These are phyloP conservation scores for Hypanus sabinus DNA, from an alignment of 2,113 vertebrate genomes.

Conservation along the genomic window DNA sequence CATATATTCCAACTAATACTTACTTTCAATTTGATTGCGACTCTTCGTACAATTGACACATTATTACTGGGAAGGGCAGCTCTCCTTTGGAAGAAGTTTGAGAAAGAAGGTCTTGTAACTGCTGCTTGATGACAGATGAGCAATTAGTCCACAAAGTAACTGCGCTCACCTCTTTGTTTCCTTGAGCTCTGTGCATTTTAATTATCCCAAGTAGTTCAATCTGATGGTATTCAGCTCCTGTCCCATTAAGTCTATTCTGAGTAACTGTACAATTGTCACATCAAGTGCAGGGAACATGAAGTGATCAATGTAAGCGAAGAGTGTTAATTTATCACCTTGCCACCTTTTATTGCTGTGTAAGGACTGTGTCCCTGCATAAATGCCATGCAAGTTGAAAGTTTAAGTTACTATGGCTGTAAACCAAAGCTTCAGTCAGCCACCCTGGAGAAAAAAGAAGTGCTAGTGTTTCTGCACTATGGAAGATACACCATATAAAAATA, in stretches of 20 bases:
- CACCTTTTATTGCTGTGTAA: conserved; percentile 72
- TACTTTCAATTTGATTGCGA: neutral
- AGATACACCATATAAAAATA: neutral
- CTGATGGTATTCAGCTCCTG: conserved; percentile 67
- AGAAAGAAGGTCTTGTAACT: conserved; percentile 33
- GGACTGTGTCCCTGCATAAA: conserved; percentile 53
- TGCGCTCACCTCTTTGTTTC: conserved; percentile 9
- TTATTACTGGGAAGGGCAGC: neutral
- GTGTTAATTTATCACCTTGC: conserved; percentile 97
- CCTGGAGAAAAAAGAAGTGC: conserved; percentile 6
- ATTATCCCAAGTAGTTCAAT: conserved; percentile 41
- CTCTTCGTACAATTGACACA: neutral
- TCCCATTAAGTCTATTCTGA: conserved; percentile 82
- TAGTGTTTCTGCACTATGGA: neutral
- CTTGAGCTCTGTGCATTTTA: conserved; percentile 26
- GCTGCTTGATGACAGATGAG: conserved; percentile 17
- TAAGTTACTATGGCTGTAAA: conserved; percentile 36
- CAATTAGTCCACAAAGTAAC: conserved; percentile 29
- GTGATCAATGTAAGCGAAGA: conserved; percentile 96
- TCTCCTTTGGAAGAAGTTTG: conserved; percentile 17
- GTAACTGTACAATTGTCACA: conserved; percentile 84
- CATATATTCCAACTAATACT: neutral
- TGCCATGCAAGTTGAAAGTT: conserved; percentile 35
- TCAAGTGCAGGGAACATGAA: conserved; percentile 78
- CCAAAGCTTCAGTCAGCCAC: neutral